These are phyloP conservation scores for Microcebus murinus DNA, from an alignment of 2,113 vertebrate genomes.

Conservation along the genomic window DNA sequence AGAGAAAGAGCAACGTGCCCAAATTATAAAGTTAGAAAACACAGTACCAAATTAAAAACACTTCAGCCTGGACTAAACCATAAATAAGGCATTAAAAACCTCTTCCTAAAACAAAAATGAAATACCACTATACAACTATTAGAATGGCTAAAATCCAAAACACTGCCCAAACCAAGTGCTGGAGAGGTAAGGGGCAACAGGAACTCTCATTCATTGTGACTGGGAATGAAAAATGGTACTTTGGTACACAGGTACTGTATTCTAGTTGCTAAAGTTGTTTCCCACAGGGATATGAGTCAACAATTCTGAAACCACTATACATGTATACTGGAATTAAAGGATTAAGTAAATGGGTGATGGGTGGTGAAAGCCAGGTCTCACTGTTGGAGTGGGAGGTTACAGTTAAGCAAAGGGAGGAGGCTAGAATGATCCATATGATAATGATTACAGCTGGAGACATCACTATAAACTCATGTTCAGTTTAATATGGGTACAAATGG, in stretches of 20 bases:
- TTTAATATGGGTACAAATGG: background rate
- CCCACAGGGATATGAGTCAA: background rate
- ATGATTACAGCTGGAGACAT: background rate
- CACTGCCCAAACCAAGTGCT: background rate
- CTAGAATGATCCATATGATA: background rate
- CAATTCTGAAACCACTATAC: background rate
- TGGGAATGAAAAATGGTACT: fast-evolving
- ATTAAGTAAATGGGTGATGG: background rate
- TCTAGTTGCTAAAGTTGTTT: background rate
- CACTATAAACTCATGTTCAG: background rate
- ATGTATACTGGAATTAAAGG: background rate
- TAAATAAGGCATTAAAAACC: background rate
- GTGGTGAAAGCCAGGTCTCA: background rate
- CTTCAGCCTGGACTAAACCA: background rate
- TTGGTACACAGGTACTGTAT: background rate
- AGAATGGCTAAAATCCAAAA: background rate
- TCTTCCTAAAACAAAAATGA: background rate
- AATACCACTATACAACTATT: background rate
- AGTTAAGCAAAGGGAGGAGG: background rate
- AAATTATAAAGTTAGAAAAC: background rate
- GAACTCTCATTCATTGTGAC: fast-evolving
- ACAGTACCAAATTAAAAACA: background rate
- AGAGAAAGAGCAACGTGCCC: background rate
- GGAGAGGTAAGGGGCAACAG: background rate
- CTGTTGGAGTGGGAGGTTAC: background rate